Evolutionary conservation across 2,797 vertebrate genomes (phyloP).

Genomic region (Pyrrhura leucotis): DNA sequence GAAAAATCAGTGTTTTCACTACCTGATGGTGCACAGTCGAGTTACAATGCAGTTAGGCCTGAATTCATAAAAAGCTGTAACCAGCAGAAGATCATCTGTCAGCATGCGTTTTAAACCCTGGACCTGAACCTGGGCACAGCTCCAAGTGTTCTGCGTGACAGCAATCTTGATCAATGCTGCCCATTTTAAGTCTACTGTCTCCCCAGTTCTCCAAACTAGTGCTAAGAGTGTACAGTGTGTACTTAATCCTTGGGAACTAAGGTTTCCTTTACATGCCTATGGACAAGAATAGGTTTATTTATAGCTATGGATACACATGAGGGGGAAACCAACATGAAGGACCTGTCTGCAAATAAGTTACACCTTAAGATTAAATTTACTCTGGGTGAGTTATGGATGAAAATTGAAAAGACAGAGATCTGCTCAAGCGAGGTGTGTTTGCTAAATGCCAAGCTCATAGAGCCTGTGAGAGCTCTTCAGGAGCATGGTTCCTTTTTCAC

Average conservation of each 20-base stretch:
- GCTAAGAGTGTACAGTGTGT: neutral
- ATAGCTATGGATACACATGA: neutral
- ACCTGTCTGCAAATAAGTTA: neutral
- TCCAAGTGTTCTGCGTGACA: neutral
- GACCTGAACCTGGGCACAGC: neutral
- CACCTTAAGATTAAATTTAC: neutral
- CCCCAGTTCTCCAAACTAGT: neutral
- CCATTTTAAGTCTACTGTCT: neutral
- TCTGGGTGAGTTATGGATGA: neutral
- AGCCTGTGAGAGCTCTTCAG: neutral
- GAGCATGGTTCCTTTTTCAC: neutral
- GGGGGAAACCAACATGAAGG: neutral
- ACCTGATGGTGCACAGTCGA: neutral
- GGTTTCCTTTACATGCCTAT: neutral
- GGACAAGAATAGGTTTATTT: neutral
- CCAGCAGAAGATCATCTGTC: neutral
- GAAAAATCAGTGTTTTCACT: neutral
- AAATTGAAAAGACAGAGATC: neutral
- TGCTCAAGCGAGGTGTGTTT: neutral
- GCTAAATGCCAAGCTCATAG: neutral
- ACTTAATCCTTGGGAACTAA: neutral
- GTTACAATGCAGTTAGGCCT: neutral
- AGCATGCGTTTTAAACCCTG: neutral
- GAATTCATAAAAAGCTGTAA: neutral
- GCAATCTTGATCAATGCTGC: neutral